phyloP scores from a whole-genome alignment of 2,888 invertebrate species.

The Siphonodentalium dalli region DNA sequence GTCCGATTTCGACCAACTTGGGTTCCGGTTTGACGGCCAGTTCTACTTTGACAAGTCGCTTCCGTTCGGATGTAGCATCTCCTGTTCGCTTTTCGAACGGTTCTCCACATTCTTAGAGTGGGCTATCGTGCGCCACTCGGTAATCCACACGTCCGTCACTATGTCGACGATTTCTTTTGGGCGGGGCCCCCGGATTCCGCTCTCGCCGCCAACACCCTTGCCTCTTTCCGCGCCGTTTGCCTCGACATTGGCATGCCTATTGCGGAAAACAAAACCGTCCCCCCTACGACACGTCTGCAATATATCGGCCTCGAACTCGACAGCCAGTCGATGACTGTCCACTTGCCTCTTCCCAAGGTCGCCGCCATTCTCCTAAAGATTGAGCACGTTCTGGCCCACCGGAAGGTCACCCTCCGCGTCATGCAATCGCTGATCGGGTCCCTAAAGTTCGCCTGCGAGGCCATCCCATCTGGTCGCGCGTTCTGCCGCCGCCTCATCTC shows the following conservation, averaged over 20 bases:
- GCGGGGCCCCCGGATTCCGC: slow-evolving; percentile 7
- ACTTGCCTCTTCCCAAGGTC: slow-evolving; percentile 13
- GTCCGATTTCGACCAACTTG: slow-evolving; percentile 9
- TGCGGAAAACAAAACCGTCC: slow-evolving; percentile 7
- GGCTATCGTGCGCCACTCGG: background rate
- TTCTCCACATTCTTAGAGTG: slow-evolving; percentile 9
- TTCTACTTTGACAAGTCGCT: slow-evolving; percentile 20
- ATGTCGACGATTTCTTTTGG: slow-evolving; percentile 21
- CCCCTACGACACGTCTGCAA: background rate
- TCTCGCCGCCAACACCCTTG: background rate
- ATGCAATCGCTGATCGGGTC: slow-evolving; percentile 12
- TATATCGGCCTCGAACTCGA: slow-evolving; percentile 22
- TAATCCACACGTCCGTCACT: slow-evolving; percentile 6
- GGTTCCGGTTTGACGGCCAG: slow-evolving; percentile 12
- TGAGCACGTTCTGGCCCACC: background rate
- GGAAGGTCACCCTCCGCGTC: slow-evolving; percentile 1
- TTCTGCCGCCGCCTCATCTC: slow-evolving; percentile 13
- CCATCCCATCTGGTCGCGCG: slow-evolving; percentile 6
- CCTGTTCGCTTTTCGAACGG: slow-evolving; percentile 7
- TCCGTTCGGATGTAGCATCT: slow-evolving; percentile 18
- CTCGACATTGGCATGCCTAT: slow-evolving; percentile 5
- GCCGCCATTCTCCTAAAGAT: background rate
- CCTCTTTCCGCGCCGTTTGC: background rate
- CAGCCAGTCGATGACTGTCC: slow-evolving; percentile 6
- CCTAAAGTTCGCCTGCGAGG: slow-evolving; percentile 7